Base-by-base conservation (phyloP, 2,888 invertebrate species). In the Tupiocoris notatus region DNA sequence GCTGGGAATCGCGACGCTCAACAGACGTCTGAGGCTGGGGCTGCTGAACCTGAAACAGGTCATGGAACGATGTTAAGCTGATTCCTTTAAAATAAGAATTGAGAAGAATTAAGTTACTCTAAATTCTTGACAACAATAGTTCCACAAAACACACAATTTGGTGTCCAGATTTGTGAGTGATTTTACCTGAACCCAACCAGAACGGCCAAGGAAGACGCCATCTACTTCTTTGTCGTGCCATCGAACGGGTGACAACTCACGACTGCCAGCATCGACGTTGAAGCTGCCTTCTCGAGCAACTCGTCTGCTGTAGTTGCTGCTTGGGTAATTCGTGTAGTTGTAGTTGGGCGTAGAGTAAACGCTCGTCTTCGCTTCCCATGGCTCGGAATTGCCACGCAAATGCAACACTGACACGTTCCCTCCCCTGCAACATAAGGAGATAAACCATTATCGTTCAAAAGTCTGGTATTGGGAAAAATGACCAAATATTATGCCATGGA, bases 221-320 rank as follows among this genome's bases (percentile, higher is more conserved):
- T 88, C 88, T 3, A 88, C 88, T 82, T 88, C 88, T 6, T 86
- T 83, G 79, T 88, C 88, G 82, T 87, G 87, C 88, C 88, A 87
- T 77, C 87, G 83, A 54, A 88, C 88, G 1, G 88, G 88, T 0
- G 88, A 88, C 62, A 88, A 81, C 80, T 88, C 88, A 2, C 88
- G 82, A 79, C 85, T 84, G 1, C 86, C 84, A 18, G 77, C 71
- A 57, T 77, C 64, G 22, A 73, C 78, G 9, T 75, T 71, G 57
- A 78, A 39, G 24, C 79, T 77, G 9, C 76, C 71, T 54, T 79
- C 78, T n/a, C 77, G 70, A 9, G 76, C 68, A n/a, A 71, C 70
- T 25, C 66, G 56, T 20, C 75, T 62, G 63, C 74, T 61, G 57
- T 67, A 67, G 23, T 77, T 75, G 77, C 71, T 68, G 59, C 68